A percentile compares a stretch with the other conserved stretches of the same genome.
Conservation (phyloP, 2,797 vertebrate species). For the Scyliorhinus canicula region DNA sequence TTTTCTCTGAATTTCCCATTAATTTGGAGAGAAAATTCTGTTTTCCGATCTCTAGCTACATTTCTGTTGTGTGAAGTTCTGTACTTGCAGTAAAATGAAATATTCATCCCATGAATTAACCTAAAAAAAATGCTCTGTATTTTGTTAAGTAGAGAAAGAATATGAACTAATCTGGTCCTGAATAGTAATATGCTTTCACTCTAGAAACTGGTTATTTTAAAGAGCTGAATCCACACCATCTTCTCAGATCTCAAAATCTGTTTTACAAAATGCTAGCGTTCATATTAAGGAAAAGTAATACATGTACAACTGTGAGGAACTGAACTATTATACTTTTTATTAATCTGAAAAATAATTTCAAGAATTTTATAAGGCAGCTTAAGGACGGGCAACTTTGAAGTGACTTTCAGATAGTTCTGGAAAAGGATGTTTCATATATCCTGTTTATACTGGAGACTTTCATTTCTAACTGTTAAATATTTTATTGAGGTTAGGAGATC, state of each 20-base stretch:
- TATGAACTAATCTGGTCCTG: not conserved
- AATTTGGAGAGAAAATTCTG: not conserved
- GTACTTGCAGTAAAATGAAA: not conserved
- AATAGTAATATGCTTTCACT: not conserved
- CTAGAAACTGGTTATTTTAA: not conserved
- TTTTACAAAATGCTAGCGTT: not conserved
- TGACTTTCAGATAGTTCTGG: not conserved
- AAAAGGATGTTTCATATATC: not conserved
- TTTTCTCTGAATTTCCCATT: not conserved
- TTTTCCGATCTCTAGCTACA: not conserved
- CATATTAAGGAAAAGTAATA: not conserved
- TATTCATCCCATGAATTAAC: not conserved
- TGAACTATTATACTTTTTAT: not conserved
- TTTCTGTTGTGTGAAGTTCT: not conserved
- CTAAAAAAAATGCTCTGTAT: not conserved
- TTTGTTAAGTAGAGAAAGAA: not conserved
- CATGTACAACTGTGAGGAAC: not conserved
- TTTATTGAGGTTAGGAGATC: slow-evolving; percentile 26
- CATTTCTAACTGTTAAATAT: slow-evolving; percentile 9
- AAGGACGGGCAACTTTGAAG: not conserved
- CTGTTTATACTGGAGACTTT: slow-evolving; percentile 22
- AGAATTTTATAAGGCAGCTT: not conserved
- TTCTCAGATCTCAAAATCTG: not conserved
- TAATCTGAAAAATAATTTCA: not conserved
- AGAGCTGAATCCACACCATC: not conserved